Evolutionary conservation across 2,888 invertebrate genomes (phyloP).

Genomic region (Leptopilina syphax): DNA sequence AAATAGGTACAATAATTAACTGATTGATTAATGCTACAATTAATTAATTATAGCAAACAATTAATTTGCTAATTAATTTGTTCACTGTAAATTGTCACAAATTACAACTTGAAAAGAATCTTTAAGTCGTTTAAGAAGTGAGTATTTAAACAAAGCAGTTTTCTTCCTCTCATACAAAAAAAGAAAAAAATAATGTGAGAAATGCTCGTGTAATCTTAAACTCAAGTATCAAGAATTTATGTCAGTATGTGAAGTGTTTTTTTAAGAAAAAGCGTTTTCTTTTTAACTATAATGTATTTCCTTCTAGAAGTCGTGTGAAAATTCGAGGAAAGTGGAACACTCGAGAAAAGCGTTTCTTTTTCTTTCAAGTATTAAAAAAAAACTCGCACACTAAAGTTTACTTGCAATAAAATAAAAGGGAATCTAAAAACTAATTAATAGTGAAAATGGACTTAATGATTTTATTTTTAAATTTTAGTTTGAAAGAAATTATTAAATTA

Average conservation of each 20-base stretch:
- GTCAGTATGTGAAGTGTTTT: constrained; percentile 50
- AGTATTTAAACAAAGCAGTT: constrained; percentile 30
- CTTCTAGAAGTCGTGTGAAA: constrained; percentile 35
- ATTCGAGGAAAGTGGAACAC: constrained; percentile 38
- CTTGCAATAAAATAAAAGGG: constrained; percentile 14
- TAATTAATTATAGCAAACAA: no score
- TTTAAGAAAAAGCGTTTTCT: constrained; percentile 16
- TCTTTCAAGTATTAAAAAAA: neutral
- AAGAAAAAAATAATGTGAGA: constrained; percentile 26
- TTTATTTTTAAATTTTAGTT: no score
- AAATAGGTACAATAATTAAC: no score
- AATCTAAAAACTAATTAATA: neutral
- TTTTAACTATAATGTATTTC: constrained; percentile 19
- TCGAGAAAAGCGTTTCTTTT: constrained; percentile 29
- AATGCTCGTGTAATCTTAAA: constrained; percentile 42
- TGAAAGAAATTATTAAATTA: no score
- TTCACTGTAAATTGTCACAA: no score
- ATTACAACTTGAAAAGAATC: neutral
- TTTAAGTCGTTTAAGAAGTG: neutral
- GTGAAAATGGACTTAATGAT: no score
- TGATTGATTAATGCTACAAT: no score
- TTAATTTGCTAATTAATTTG: no score
- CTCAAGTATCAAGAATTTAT: constrained; percentile 53
- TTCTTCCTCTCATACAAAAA: constrained; percentile 29
- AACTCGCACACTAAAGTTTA: neutral